Evolutionary conservation across 2,888 invertebrate species (phyloP), one percentile per base, ranked within the genome.

Genomic region (Andrena chrysosceles): DNA sequence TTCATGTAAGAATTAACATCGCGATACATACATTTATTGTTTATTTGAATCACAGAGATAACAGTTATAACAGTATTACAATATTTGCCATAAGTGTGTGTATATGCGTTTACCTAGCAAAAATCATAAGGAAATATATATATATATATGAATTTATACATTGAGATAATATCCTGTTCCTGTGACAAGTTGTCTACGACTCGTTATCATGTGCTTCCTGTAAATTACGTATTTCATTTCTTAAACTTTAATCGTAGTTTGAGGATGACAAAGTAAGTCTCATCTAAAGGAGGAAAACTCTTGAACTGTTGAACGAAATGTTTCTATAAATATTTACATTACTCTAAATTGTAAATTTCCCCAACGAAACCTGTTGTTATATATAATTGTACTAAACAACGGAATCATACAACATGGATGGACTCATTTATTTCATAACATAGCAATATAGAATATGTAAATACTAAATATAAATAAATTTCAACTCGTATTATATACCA

Each of bases 21-120:
- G 52, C 48, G 26, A 63, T 76, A 76, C 63, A 64, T 66, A 77
- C 64, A 81, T 26, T 68, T 82, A 85, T 85, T 76, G 69, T 85
- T 86, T 81, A 85, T 89, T 90, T 77, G 80, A 82, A 87, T 89
- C 87, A 89, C 87, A 89, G 87, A 87, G 73, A 73, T 71, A 88
- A 87, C 80, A 81, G 67, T 88, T 84, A 56, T 67, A 86, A 87
- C 81, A 87, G 82, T 77, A 75, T 86, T 89, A 70, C 74, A 68
- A 85, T 87, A 79, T 66, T 79, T 59, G 73, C 72, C 76, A 83
- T 70, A 81, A 81, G 69, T 69, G 59, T 69, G 59, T 72, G 60
- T 75, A 63, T 49, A 69, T 33, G 23, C 52, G 72, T 79, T 70
- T 52, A 79, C 26, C 26, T 59, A 69, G 59, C 31, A 72, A 49